These are phyloP conservation scores for Yoshiicerus persimilis DNA, from an alignment of 1,140 invertebrate species.

Conservation along the genomic window DNA sequence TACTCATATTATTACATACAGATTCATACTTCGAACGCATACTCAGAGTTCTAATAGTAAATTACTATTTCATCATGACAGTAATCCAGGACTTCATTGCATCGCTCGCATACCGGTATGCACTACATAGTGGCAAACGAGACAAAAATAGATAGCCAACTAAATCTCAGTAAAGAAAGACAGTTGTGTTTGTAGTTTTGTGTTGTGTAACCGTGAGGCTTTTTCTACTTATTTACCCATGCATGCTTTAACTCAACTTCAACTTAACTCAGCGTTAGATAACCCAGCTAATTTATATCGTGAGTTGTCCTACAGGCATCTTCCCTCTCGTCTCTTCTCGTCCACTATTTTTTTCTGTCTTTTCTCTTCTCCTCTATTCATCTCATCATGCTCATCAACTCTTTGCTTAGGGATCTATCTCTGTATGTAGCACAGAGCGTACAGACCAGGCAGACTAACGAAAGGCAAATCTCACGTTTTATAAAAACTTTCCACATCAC, in stretches of 20 bases:
- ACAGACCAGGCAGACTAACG: not conserved
- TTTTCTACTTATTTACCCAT: slow-evolving; percentile 21
- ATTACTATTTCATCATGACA: too few species aligned
- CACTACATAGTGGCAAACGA: not conserved
- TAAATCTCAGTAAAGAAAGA: not conserved
- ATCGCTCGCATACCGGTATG: not conserved
- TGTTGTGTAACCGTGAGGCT: slow-evolving; percentile 21
- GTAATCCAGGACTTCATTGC: not conserved
- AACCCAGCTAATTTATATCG: slow-evolving; percentile 42
- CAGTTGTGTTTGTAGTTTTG: slow-evolving; percentile 22
- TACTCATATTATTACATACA: too few species aligned
- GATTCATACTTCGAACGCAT: too few species aligned
- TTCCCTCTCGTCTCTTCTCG: not conserved
- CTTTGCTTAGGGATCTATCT: not conserved
- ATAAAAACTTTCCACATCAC: slow-evolving; percentile 8
- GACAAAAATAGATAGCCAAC: not conserved
- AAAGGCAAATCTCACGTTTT: not conserved
- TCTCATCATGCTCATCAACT: slow-evolving; percentile 19
- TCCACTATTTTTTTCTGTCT: slow-evolving; percentile 5
- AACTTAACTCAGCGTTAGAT: slow-evolving; percentile 20
- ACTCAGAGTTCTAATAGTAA: too few species aligned
- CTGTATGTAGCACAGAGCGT: not conserved
- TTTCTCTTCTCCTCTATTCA: slow-evolving; percentile 20
- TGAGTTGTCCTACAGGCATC: slow-evolving; percentile 42
- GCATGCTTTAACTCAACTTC: slow-evolving; percentile 11